Percentiles rank a stretch among this genome's conserved stretches.
phyloP scores from a whole-genome alignment of 2,888 invertebrate species.

The Heliconius charithonia region DNA sequence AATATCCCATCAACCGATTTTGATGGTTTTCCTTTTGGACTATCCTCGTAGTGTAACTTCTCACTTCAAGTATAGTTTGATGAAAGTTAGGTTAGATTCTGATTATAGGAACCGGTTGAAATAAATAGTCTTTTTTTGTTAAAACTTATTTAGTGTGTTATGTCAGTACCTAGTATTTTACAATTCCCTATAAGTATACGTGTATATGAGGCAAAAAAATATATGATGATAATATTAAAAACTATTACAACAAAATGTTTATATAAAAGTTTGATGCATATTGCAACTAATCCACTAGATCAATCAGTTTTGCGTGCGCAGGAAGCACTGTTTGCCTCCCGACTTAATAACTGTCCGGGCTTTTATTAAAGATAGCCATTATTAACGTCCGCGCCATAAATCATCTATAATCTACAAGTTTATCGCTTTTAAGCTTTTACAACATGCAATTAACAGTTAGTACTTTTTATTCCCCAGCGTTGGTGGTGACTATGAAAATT shows the following conservation, averaged over 20 bases:
- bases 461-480: conserved; percentile 1
- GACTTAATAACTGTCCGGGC: conserved; percentile 44
- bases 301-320: conserved; percentile 39
- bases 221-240: background rate
- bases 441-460: conserved; percentile 28
- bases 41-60: too few species aligned
- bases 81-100: too few species aligned
- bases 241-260: conserved; percentile 2
- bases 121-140: too few species aligned
- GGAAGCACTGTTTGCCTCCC: conserved; percentile 40
- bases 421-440: conserved; percentile 34
- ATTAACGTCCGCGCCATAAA: conserved; percentile 40
- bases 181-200: too few species aligned
- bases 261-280: conserved; percentile 7
- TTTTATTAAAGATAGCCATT: conserved; percentile 43
- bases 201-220: too few species aligned
- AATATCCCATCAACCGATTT: too few species aligned
- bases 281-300: conserved; percentile 34
- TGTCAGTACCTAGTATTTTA: too few species aligned
- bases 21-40: too few species aligned
- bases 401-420: conserved; percentile 38
- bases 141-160: too few species aligned
- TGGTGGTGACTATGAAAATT: background rate
- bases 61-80: too few species aligned
- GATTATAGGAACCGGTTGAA: too few species aligned